Evolutionary conservation across 2,888 invertebrate genomes (phyloP).

Genomic region (Melolontha melolontha): DNA sequence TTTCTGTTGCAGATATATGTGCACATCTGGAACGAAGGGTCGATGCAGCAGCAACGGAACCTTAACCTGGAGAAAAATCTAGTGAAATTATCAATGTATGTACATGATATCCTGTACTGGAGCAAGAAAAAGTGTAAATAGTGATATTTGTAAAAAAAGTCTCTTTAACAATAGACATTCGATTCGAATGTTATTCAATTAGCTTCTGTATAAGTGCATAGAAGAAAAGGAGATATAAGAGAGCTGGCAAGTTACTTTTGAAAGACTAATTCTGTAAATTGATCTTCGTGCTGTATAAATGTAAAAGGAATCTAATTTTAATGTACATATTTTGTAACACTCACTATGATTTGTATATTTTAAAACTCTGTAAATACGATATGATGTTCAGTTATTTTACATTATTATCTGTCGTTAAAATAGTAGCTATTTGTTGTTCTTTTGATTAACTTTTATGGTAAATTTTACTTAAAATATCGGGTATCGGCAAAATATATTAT

Average conservation of each 20-base stretch:
- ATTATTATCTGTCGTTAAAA: conserved; percentile 26
- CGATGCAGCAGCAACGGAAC: too few species aligned
- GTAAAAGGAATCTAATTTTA: conserved; percentile 15
- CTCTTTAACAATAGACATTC: background rate
- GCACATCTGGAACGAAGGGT: too few species aligned
- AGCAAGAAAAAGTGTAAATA: conserved; percentile 10
- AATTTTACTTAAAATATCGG: background rate
- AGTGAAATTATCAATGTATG: background rate
- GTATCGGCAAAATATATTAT: background rate
- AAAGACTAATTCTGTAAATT: background rate
- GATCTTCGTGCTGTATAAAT: conserved; percentile 2
- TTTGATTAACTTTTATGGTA: background rate
- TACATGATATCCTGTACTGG: background rate
- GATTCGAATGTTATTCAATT: conserved; percentile 15
- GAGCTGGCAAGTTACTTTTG: background rate
- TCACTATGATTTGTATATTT: conserved; percentile 30
- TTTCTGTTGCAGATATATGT: too few species aligned
- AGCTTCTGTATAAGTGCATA: conserved; percentile 11
- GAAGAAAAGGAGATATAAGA: background rate
- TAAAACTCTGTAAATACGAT: conserved; percentile 22
- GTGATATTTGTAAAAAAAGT: conserved; percentile 29
- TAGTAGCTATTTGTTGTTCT: conserved; percentile 9
- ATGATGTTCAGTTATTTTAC: conserved; percentile 20
- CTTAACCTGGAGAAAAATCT: background rate
- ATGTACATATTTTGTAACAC: conserved; percentile 33